Evolutionary conservation across 2,797 vertebrate species (phyloP).

Genomic region (Rhinella marina): DNA sequence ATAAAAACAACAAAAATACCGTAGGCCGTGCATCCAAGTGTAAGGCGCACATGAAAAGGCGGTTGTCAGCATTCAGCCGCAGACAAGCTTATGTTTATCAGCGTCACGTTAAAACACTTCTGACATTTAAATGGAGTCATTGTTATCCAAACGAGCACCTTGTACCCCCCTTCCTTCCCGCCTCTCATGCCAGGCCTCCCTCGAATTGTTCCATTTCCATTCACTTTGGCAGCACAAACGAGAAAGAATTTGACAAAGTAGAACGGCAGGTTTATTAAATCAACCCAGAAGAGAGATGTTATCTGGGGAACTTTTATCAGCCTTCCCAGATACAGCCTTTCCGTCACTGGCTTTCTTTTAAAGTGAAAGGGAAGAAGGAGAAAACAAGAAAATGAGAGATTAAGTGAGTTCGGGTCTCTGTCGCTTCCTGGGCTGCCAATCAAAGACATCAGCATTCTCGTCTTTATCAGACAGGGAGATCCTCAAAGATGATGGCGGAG

Average conservation of each 20-base stretch:
- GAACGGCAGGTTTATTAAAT: conserved; percentile 56
- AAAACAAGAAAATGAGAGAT: conserved; percentile 49
- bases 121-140: conserved; percentile 27
- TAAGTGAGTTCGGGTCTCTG: conserved; percentile 31
- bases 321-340: neutral
- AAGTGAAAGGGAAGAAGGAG: conserved; percentile 9
- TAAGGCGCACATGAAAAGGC: conserved; percentile 6
- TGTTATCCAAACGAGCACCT: conserved; percentile 24
- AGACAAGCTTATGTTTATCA: conserved; percentile 55
- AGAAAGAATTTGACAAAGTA: conserved; percentile 62
- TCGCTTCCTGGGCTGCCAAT: conserved; percentile 55
- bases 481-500: neutral
- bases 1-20: conserved; percentile 23
- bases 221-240: conserved; percentile 38
- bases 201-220: conserved; percentile 53
- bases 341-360: conserved; percentile 14
- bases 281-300: conserved; percentile 6
- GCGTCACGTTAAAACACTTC: conserved; percentile 55
- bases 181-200: conserved; percentile 17
- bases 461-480: conserved; percentile 25
- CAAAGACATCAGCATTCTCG: neutral
- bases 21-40: neutral
- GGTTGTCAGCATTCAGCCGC: conserved; percentile 42
- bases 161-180: neutral
- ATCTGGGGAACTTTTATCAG: conserved; percentile 42